These are phyloP conservation scores for Blastobasis lacticolella DNA, from an alignment of 2,888 invertebrate genomes.

Conservation along the genomic window DNA sequence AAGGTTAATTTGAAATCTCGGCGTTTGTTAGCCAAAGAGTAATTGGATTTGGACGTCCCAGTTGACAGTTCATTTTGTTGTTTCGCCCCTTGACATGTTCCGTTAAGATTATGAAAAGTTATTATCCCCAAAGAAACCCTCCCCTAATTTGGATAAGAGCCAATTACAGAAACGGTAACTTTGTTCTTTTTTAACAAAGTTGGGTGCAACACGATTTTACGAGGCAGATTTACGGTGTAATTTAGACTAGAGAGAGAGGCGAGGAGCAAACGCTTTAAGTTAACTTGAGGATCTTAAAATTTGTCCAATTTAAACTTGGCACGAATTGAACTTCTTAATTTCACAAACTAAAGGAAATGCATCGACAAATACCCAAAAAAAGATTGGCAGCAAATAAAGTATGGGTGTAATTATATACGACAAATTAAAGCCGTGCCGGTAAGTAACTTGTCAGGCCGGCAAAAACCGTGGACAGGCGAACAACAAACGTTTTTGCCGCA, in stretches of 20 bases:
- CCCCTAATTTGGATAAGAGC: conserved; percentile 56
- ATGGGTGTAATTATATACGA: conserved; percentile 63
- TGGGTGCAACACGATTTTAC: conserved; percentile 48
- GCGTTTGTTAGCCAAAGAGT: conserved; percentile 58
- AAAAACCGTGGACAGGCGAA: conserved; percentile 59
- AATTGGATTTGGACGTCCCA: conserved; percentile 67
- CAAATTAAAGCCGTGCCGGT: conserved; percentile 46
- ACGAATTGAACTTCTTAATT: conserved; percentile 24
- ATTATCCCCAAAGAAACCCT: conserved; percentile 42
- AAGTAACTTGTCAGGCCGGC: conserved; percentile 58
- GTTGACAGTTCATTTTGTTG: conserved; percentile 71
- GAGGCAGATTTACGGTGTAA: conserved; percentile 51
- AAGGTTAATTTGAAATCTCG: conserved; percentile 62
- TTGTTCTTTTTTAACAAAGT: conserved; percentile 40
- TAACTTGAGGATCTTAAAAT: conserved; percentile 28
- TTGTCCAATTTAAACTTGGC: conserved; percentile 41
- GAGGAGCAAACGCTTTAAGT: conserved; percentile 31
- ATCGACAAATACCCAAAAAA: conserved; percentile 7
- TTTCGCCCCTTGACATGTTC: conserved; percentile 59
- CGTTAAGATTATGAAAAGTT: conserved; percentile 66
- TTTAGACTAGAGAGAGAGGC: conserved; percentile 24
- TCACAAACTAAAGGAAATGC: conserved; percentile 5
- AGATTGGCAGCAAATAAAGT: conserved; percentile 34
- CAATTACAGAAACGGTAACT: conserved; percentile 50
- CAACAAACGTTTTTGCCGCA: conserved; percentile 54